Conservation (phyloP, 2,888 invertebrate genomes). For the Girardia tigrina region DNA sequence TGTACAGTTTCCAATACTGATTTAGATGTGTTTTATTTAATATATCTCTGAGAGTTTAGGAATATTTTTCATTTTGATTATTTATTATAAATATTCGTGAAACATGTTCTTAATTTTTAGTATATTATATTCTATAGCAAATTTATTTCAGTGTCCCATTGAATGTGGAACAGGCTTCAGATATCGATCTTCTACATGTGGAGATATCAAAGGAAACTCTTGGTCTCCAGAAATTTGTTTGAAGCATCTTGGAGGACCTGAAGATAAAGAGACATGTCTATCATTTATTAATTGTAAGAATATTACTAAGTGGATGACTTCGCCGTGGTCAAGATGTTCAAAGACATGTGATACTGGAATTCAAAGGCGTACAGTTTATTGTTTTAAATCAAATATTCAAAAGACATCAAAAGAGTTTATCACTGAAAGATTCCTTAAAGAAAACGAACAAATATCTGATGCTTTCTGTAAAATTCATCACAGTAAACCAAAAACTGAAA, state of each 20-base stretch:
- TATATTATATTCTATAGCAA: no score
- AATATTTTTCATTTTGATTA: no score
- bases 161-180: conserved; percentile 1
- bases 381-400: neutral
- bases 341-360: neutral
- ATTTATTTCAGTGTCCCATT: neutral
- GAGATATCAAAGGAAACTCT: neutral
- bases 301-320: neutral
- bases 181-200: neutral
- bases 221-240: neutral
- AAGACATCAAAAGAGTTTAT: neutral
- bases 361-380: neutral
- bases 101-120: no score
- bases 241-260: neutral
- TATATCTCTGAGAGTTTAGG: no score
- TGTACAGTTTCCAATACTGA: no score
- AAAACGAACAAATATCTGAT: conserved; percentile 2
- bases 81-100: no score
- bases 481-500: neutral
- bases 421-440: neutral
- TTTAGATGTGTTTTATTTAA: no score
- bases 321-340: neutral
- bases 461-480: neutral
- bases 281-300: neutral
- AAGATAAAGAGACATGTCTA: neutral